Evolutionary conservation across 2,888 invertebrate genomes (phyloP), one percentile per base, ranked within the genome.

Genomic region (Merodon equestris): DNA sequence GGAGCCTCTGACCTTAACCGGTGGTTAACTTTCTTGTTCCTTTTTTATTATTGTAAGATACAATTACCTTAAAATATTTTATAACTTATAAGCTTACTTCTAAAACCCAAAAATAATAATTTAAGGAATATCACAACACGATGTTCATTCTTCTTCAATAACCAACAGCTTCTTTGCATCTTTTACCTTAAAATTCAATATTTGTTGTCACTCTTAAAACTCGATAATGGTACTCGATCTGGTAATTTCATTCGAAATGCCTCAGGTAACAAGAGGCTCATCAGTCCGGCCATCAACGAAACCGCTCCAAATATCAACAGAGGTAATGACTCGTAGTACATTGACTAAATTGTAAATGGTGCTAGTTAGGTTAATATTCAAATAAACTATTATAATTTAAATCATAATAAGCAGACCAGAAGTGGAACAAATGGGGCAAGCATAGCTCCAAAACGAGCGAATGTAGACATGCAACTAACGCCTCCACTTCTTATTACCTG

Each of bases 361-460:
- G 13, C 15, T 18, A 14, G 15, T 18, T 45, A n/a, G n/a, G n/a
- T n/a, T n/a, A n/a, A n/a, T n/a, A n/a, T n/a, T n/a, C n/a, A n/a
- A n/a, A n/a, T 13, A 44, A 0, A 1, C 4, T n/a, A 9, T 48
- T 10, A 12, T 15, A 14, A 42, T 36, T 27, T 13, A 53, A 47
- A 34, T 13, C 1, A 2, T 9, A 14, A 27, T 34, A 1, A 15
- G 71, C 83, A 85, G 85, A 92, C 92, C 88, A 92, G 85, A 45
- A 91, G 86, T 0, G 92, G 91, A 9, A 92, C 91, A 86, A 92
- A 92, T 0, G 92, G 92, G 1, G 92, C 92, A 53, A 92, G 81
- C 86, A 92, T 90, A 0, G 92, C 92, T n/a, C 92, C 92, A 57
- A 91, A 86, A 47, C 92, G 86, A 0, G 91, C 91, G 70, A 91